A percentile compares a stretch with the other conserved stretches of the same genome.
Evolutionary conservation across 2,888 invertebrate genomes (phyloP).

Genomic region (Bellardia bayeri): DNA sequence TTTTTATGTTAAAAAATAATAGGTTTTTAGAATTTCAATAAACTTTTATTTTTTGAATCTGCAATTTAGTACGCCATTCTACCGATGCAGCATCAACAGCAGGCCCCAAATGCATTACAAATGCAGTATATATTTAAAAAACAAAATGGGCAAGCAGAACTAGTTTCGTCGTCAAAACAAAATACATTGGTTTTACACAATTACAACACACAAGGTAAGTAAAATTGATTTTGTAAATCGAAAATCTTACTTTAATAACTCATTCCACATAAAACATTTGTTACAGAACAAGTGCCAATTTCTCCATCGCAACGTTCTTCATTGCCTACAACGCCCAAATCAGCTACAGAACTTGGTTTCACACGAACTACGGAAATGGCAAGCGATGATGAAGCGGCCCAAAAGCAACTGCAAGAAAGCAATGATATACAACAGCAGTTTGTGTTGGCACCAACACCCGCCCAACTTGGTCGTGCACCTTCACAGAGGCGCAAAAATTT

Average conservation of each 20-base stretch:
- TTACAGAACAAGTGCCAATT: conserved; percentile 78
- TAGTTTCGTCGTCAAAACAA: conserved; percentile 72
- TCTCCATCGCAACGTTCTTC: conserved; percentile 82
- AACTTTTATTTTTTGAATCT: not conserved
- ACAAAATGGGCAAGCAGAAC: conserved; percentile 77
- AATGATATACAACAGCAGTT: conserved; percentile 85
- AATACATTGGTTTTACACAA: conserved; percentile 78
- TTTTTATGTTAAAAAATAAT: not conserved
- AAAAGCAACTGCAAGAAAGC: conserved; percentile 78
- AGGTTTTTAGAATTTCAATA: not conserved
- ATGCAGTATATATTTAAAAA: conserved; percentile 82
- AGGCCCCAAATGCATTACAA: conserved; percentile 61
- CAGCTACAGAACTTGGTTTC: conserved; percentile 77
- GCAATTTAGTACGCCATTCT: conserved; percentile 72
- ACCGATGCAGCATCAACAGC: conserved; percentile 77
- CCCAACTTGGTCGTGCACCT: conserved; percentile 95
- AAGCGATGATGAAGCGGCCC: conserved; percentile 76
- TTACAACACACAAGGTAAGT: conserved; percentile 76
- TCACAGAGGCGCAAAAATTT: conserved; percentile 93
- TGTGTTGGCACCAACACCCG: conserved; percentile 96
- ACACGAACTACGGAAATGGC: conserved; percentile 63
- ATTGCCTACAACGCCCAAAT: conserved; percentile 84
- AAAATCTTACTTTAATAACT: not conserved
- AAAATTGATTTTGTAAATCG: not conserved
- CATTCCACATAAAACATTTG: not conserved